A percentile compares a stretch with the other conserved stretches of the same genome.
These are phyloP conservation scores for Odocoileus virginianus DNA, from an alignment of 2,113 vertebrate genomes.

Conservation along the genomic window DNA sequence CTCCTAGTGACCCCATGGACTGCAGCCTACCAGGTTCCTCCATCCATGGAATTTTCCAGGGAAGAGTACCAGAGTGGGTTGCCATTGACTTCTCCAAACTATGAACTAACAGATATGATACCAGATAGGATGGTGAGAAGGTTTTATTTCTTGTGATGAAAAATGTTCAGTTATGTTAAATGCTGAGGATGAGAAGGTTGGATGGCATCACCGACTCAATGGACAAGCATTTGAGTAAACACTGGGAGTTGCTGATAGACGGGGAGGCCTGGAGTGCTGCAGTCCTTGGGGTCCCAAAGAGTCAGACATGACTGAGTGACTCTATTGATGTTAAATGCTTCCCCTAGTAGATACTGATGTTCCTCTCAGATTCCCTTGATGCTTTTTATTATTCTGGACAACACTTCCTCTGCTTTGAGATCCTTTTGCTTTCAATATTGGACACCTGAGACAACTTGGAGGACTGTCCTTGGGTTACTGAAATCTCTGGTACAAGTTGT, in stretches of 20 bases:
- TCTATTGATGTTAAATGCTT: neutral
- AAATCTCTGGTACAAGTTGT: neutral
- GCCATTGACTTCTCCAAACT: neutral
- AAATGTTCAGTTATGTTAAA: neutral
- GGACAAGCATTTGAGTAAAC: neutral
- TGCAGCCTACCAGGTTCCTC: neutral
- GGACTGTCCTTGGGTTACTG: neutral
- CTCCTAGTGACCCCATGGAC: neutral
- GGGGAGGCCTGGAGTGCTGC: neutral
- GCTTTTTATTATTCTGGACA: neutral
- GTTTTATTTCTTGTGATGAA: neutral
- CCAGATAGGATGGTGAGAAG: neutral
- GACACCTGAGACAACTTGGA: neutral
- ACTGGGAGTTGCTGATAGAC: neutral
- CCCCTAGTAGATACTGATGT: neutral
- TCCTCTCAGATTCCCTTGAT: neutral
- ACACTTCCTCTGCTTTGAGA: neutral
- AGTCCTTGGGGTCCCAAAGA: neutral
- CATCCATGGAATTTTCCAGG: neutral
- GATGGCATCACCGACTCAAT: neutral
- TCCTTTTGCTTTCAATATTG: neutral
- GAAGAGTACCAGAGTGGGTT: neutral
- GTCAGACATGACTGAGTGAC: neutral
- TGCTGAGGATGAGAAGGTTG: neutral
- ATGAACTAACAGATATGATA: neutral